These are phyloP conservation scores for Nyctalus aviator DNA, from an alignment of 2,797 vertebrate species.

Conservation along the genomic window DNA sequence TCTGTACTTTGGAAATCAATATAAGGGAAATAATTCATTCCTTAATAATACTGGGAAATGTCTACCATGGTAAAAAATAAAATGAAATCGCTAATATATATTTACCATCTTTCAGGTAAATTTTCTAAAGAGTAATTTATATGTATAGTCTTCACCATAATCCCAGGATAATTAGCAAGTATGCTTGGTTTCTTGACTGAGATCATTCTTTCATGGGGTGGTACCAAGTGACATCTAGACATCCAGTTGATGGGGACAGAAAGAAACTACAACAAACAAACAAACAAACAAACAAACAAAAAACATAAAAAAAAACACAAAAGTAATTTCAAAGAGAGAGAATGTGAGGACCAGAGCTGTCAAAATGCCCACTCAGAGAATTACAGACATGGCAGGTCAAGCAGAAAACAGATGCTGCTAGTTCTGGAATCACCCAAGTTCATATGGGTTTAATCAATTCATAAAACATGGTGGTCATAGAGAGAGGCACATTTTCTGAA, in stretches of 20 bases:
- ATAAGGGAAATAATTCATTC: background rate
- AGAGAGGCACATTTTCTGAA: conserved; percentile 23
- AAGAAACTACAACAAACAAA: background rate
- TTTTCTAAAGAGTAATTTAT: background rate
- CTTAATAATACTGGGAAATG: background rate
- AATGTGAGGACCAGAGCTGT: background rate
- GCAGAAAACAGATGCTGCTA: background rate
- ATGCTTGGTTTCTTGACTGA: conserved; percentile 25
- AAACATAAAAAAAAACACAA: background rate
- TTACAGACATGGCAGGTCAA: background rate
- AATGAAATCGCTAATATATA: background rate
- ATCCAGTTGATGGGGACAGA: background rate
- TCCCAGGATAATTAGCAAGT: background rate
- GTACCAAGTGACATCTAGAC: background rate
- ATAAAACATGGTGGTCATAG: background rate
- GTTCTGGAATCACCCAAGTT: background rate
- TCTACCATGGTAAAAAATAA: background rate
- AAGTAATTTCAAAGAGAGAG: background rate
- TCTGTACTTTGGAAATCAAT: conserved; percentile 5
- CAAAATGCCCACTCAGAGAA: background rate
- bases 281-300: too few species aligned
- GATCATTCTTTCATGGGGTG: background rate
- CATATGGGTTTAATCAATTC: background rate
- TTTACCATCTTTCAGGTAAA: background rate
- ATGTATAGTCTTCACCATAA: background rate